A percentile compares a stretch with the other conserved stretches of the same genome.
Conservation (phyloP, 2,797 vertebrate genomes). For the Myotis daubentonii region DNA sequence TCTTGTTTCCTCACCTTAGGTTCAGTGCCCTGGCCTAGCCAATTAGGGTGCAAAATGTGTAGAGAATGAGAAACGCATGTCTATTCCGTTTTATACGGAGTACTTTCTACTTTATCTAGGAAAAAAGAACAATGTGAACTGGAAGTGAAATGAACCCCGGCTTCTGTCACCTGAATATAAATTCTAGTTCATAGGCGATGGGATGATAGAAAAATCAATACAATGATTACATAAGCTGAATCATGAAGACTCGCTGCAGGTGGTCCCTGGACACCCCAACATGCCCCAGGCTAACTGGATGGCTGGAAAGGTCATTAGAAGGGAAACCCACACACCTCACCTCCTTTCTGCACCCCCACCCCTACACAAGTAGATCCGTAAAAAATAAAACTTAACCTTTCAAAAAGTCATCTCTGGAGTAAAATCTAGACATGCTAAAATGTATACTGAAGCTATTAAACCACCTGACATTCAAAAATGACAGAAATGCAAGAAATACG, state of each 20-base stretch:
- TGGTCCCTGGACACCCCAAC: neutral
- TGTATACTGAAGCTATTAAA: neutral
- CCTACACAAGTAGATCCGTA: neutral
- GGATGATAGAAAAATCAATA: constrained; percentile 46
- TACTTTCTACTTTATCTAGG: constrained; percentile 41
- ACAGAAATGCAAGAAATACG: neutral
- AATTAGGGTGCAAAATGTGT: neutral
- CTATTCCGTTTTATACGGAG: neutral
- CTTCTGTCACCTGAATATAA: constrained; percentile 39
- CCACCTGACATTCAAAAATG: constrained; percentile 38
- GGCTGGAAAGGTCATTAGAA: neutral
- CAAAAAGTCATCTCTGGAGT: neutral
- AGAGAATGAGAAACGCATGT: neutral
- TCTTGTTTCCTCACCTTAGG: neutral
- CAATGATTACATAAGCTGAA: neutral
- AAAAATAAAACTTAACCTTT: neutral
- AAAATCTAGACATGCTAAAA: neutral
- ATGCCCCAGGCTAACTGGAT: fast-evolving
- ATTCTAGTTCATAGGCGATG: constrained; percentile 21
- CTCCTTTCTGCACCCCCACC: neutral
- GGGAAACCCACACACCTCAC: neutral
- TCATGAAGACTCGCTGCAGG: neutral
- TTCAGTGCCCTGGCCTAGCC: neutral
- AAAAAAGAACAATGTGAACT: constrained; percentile 44
- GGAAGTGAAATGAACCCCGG: constrained; percentile 48